Evolutionary conservation across 2,797 vertebrate genomes (phyloP), one percentile per base, ranked within the genome.

Genomic region (Microctenopoma lineatum): DNA sequence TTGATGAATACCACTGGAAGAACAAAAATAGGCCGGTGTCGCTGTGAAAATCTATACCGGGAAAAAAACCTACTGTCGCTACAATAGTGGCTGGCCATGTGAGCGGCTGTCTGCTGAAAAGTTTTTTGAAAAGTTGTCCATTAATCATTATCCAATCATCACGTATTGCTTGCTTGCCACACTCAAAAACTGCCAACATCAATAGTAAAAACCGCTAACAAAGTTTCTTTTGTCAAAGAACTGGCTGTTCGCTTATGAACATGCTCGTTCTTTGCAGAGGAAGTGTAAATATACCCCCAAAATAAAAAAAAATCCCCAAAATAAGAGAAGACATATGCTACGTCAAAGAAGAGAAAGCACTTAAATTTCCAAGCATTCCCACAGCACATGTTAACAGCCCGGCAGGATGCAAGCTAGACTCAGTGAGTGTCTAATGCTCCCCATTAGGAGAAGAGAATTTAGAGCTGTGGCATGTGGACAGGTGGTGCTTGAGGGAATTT

Each of bases 61-160:
- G 29, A 14, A 59, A 39, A 75, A 50, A 59, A 41, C 21, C 59
- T 44, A 42, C 29, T 51, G 42, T 53, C n/a, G 34, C 44, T 47
- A 65, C 70, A 73, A 55, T 59, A 18, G 59, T 55, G 48, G 70
- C 70, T 66, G 64, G 59, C 63, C 59, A 66, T 59, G 69, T 54
- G 52, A 82, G 59, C 64, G 58, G 36, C 57, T 66, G 54, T 55
- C 50, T 70, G 52, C 72, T 83, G 66, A 82, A 74, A 66, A 76
- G 73, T 72, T 81, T 26, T 68, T 44, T 56, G 69, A 42, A 79
- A 85, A 70, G 67, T 66, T 32, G 59, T 77, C 69, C 47, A 38
- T 57, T 78, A 61, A 80, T 87, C 66, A 81, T 90, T 88, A 89
- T 86, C 81, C 66, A 85, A 87, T 88, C 67, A 75, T 73, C 60